Base-by-base conservation (phyloP, 2,113 vertebrate species). In the Gobio gobio region DNA sequence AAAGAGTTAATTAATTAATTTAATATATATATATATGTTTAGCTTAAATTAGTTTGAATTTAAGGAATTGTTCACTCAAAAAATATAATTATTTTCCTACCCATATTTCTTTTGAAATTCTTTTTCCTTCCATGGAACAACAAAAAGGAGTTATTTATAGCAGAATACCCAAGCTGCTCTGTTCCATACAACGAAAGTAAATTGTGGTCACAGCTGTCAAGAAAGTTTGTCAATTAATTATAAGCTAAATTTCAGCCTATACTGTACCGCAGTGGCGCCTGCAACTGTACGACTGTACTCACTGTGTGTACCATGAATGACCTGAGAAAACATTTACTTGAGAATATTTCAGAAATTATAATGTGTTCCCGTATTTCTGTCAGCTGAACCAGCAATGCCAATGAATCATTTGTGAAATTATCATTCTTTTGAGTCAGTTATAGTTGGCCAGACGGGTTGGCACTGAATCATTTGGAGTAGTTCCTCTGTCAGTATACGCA, bases 1-100 rank as follows among this genome's bases (percentile, higher is more conserved):
- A 79, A 74, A 75, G 45, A 36, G 33, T 64, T 18, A 82, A 36
- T 29, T 26, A 45, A 83, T 74, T 24, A 13, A 36, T n/a, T 58
- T 13, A 58, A 12, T 54, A 49, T 4, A 10, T 29, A 10, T 29
- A 51, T 54, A 22, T 16, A 33, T 76, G 29, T 2, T 51, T 76
- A 10, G 13, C 13, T 26, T 26, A 5, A 70, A 40, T 22, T 18
- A 16, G 4, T 51, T 51, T 49, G 72, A 75, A 49, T 26, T 75
- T 18, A 74, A 68, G 64, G 29, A 68, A 18, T 20, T 22, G 18
- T 68, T 40, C 20, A 68, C 66, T 20, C 33, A 68, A 68, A 18
- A 68, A 40, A 40, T 29, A 8, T 4, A 18, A 20, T 66, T 8
- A 66, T 3, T n/a, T 9, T 70, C 8, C 3, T 16, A 66, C 14